Evolutionary conservation across 2,888 invertebrate genomes (phyloP), one percentile per base, ranked within the genome.

Genomic region (Hipparchia semele): DNA sequence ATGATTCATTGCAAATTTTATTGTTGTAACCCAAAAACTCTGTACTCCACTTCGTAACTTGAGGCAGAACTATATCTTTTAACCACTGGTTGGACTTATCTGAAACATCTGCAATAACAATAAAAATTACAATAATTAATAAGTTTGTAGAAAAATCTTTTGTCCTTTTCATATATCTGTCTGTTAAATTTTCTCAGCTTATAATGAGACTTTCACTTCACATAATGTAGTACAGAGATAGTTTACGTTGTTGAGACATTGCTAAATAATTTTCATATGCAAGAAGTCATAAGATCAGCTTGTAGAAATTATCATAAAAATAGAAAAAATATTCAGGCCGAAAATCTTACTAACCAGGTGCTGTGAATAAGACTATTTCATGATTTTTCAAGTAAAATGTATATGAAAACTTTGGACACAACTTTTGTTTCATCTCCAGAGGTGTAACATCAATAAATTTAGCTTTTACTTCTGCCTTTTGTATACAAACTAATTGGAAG

Each of bases 41-140:
- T 83, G 94, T 80, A 80, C 95, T 91, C 96, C 96, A 96, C 82
- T 95, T 96, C 0, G 94, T 77, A 74, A 96, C 84, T 83, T 96
- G 96, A 12, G 94, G 92, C 77, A 96, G 90, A 56, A 96, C 87
- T 77, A 89, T 92, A 49, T 94, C 89, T 60, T 86, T 84, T 6
- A 96, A 87, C 96, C 96, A 96, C 58, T 85, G 79, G 66, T 81
- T 86, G 67, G 90, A 86, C 76, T 87, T 88, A 1, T 82, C 79
- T 62, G 77, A 71, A 69, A 75, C 73, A 79, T 85, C 90, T 92
- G 77, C 68, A 87, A 75, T 72, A 7, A 60, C 76, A 61, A 39
- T 39, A 58, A 59, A 8, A 72, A 54, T n/a, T n/a, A 23, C 8
- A 23, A 62, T 68, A 23, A 66, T 72, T 9, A 54, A 12, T 54